These are phyloP conservation scores for Lagopus muta DNA, from an alignment of 2,113 vertebrate species.

Conservation along the genomic window DNA sequence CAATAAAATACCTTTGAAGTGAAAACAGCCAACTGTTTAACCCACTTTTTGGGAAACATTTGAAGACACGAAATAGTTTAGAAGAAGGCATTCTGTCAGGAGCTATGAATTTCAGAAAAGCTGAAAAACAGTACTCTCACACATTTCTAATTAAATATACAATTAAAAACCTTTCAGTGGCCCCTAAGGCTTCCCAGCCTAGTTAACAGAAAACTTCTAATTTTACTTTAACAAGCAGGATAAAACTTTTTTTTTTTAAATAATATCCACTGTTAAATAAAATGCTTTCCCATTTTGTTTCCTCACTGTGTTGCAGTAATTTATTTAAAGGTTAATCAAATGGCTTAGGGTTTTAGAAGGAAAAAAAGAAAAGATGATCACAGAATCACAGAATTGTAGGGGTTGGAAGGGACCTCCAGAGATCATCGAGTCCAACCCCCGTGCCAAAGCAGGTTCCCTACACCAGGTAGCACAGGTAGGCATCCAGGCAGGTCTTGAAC, in stretches of 20 bases:
- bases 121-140: conserved; percentile 49
- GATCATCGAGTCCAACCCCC: too few species aligned
- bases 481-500: too few species aligned
- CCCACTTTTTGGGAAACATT: conserved; percentile 66
- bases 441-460: too few species aligned
- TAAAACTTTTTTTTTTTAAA: conserved; percentile 8
- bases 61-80: conserved; percentile 59
- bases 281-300: background rate
- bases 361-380: background rate
- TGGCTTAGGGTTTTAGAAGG: background rate
- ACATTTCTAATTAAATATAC: conserved; percentile 80
- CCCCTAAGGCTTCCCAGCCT: conserved; percentile 67
- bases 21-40: conserved; percentile 65
- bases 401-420: too few species aligned
- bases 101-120: conserved; percentile 65
- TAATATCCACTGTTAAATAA: conserved; percentile 17
- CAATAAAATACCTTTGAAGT: conserved; percentile 68
- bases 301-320: background rate
- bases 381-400: too few species aligned
- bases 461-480: too few species aligned
- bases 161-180: conserved; percentile 77
- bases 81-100: conserved; percentile 69
- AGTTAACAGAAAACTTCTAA: conserved; percentile 71
- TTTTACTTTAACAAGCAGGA: conserved; percentile 67
- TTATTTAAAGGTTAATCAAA: background rate